These are phyloP conservation scores for Drosophila paranaensis DNA, from an alignment of 2,888 invertebrate species.

Conservation along the genomic window DNA sequence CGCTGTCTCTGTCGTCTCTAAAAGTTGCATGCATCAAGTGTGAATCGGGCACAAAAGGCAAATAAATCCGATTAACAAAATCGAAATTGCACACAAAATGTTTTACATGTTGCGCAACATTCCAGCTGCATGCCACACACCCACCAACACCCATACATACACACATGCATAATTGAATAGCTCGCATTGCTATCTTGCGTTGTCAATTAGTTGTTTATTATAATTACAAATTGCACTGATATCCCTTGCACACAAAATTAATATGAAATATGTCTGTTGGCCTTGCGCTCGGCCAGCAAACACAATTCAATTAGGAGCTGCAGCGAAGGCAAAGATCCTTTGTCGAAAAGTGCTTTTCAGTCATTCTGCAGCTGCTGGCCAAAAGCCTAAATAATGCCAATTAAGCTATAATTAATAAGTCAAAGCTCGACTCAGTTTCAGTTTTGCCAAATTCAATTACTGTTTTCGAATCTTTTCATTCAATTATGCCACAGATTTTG, in stretches of 20 bases:
- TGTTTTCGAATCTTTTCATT: not conserved
- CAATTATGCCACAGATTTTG: not conserved
- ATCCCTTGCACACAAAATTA: conserved; percentile 1
- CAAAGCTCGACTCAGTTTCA: not conserved
- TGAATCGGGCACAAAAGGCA: conserved; percentile 42
- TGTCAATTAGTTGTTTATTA: conserved; percentile 5
- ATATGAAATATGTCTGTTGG: not conserved
- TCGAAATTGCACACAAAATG: conserved; percentile 56
- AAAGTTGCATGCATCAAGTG: conserved; percentile 21
- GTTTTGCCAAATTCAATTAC: not conserved
- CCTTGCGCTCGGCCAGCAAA: not conserved
- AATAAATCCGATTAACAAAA: conserved; percentile 65
- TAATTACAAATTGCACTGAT: conserved; percentile 11
- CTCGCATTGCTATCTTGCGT: conserved; percentile 3
- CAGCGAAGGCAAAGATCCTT: not conserved
- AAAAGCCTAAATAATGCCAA: not conserved
- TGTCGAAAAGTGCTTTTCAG: not conserved
- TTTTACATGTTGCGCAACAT: conserved; percentile 28
- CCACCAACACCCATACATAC: not conserved
- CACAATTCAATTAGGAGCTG: conserved; percentile 9
- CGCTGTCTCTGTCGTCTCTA: not conserved
- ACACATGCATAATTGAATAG: not conserved
- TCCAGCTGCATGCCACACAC: conserved; percentile 11
- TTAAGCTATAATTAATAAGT: not conserved
- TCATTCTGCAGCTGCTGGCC: not conserved